These are phyloP conservation scores for Asobara japonica DNA, from an alignment of 1,140 invertebrate genomes.

Conservation along the genomic window DNA sequence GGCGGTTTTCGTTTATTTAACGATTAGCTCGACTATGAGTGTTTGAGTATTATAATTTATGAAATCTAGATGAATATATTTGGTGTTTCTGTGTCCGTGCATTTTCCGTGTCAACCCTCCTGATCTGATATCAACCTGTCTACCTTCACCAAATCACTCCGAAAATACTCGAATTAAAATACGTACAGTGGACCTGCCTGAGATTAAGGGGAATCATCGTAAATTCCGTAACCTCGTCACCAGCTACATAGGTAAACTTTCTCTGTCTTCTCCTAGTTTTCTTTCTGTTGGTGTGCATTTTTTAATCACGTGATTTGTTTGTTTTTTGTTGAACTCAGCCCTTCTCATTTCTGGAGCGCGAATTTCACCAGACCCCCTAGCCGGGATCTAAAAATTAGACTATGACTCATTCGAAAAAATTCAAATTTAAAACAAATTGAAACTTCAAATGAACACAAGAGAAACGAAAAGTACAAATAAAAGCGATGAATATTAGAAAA, in stretches of 20 bases:
- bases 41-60: constrained; percentile 43
- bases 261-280: constrained; percentile 34
- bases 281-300: not conserved
- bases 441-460: too few relatives aligned
- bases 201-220: constrained; percentile 96
- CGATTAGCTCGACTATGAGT: constrained; percentile 39
- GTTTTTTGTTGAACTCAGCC: too few relatives aligned
- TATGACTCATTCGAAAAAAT: too few relatives aligned
- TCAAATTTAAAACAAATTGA: too few relatives aligned
- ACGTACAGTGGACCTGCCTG: constrained; percentile 94
- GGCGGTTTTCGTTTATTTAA: constrained; percentile 18
- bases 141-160: constrained; percentile 56
- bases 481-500: too few relatives aligned
- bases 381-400: too few relatives aligned
- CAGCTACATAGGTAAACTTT: constrained; percentile 92
- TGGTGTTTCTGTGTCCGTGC: constrained; percentile 67
- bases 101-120: constrained; percentile 64
- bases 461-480: too few relatives aligned
- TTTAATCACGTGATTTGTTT: not conserved
- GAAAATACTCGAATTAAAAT: constrained; percentile 55
- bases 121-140: constrained; percentile 58
- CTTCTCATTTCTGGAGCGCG: too few relatives aligned
- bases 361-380: too few relatives aligned
- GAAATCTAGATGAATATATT: constrained; percentile 57
- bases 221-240: constrained; percentile 97